Evolutionary conservation across 2,888 invertebrate genomes (phyloP), one percentile per base, ranked within the genome.

Genomic region (Coelopa pilipes): DNA sequence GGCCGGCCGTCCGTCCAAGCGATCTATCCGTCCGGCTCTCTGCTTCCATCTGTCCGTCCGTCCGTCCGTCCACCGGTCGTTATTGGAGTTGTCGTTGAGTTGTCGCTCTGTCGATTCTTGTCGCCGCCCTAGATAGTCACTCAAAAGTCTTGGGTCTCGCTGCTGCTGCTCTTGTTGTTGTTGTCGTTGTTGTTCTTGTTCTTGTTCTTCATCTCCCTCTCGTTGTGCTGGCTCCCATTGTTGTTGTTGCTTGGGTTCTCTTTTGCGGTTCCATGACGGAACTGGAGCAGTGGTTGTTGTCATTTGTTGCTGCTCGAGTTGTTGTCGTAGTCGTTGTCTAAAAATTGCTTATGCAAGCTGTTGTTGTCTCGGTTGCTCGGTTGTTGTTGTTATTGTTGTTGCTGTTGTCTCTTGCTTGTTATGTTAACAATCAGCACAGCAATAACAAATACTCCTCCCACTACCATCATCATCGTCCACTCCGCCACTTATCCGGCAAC

Each of bases 331-430:
- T 15, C 24, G 15, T 46, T 47, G 59, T 21, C 21, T 50, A 45
- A 63, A 70, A 70, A 62, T 62, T 70, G 49, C 70, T 70, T 62
- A 70, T 62, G 62, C 70, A 70, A 70, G 62, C 62, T 34, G 34
- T 34, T 34, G 34, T 34, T 34, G 7, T 34, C 7, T 2, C 7
- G 2, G 34, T 50, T 12, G 15, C n/a, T 53, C 13, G 21, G 47
- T 59, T 60, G 53, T 13, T n/a, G 1, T 60, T 60, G 21, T 60
- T 17, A 19, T 49, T 49, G 66, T 66, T 24, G 24, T 50, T 34
- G 34, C 34, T 34, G 34, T 34, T 34, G 34, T 34, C 34, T 34
- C 7, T 34, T 66, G 50, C 66, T 49, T 62, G 66, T 69, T 59
- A 57, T 69, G 69, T 69, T 69, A 69, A 46, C 69, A 69, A 69